Conservation (phyloP, 2,113 vertebrate species). For the Felis catus region DNA sequence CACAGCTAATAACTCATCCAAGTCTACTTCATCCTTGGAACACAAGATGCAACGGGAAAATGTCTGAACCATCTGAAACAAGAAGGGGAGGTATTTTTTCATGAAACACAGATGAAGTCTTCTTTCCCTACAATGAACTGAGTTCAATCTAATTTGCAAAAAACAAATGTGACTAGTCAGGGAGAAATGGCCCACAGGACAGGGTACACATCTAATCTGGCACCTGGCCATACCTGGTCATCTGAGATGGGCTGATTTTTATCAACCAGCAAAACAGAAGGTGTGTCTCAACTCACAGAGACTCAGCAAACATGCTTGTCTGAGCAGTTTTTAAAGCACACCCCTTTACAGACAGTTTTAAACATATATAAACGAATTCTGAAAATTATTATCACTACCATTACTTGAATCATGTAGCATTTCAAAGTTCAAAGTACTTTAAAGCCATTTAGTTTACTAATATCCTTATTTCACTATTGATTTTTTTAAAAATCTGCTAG, state of each 20-base stretch:
- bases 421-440: slow-evolving; percentile 25
- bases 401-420: background rate
- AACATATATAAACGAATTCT: background rate
- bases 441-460: background rate
- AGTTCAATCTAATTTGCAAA: background rate
- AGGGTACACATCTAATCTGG: background rate
- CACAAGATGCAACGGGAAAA: slow-evolving; percentile 92
- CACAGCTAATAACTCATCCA: slow-evolving; percentile 91
- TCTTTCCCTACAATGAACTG: background rate
- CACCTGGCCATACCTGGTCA: background rate
- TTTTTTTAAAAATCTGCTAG: background rate
- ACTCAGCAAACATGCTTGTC: background rate
- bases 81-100: background rate
- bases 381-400: background rate
- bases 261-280: background rate
- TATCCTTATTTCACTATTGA: slow-evolving; percentile 15
- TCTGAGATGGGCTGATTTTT: background rate
- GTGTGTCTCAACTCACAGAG: background rate
- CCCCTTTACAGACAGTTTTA: background rate
- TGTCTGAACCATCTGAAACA: slow-evolving; percentile 88
- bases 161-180: background rate
- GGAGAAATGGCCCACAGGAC: background rate
- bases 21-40: slow-evolving; percentile 91
- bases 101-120: background rate
- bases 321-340: background rate